Evolutionary conservation across 1,140 invertebrate genomes (phyloP), one percentile per base, ranked within the genome.

Genomic region (Drosophila bipectinata): DNA sequence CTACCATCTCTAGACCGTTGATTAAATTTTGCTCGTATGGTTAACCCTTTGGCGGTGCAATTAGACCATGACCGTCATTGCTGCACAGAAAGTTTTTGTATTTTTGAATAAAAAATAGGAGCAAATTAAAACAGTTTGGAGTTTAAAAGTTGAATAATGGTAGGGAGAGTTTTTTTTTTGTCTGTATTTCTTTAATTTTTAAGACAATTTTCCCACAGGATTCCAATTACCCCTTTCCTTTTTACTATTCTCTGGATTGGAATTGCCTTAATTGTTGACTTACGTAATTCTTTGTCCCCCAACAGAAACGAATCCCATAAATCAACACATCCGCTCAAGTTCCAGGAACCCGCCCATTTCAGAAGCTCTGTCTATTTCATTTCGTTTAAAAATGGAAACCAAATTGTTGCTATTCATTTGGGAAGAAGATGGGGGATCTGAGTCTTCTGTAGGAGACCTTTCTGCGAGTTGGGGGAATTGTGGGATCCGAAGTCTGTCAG

Each of bases 301-400:
- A 26, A 32, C 30, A 34, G 44, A 78, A 51, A 57, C 44, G 44
- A 68, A 64, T 77, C 52, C 67, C 83, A 85, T 85, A 85, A 87
- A 87, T 85, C 82, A 85, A 85, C 82, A 87, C 82, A 85, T 85
- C 82, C 82, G 82, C 83, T 87, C 48, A 55, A 87, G 68, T 85
- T 87, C 82, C 64, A 87, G 82, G 82, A 85, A 87, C 82, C 82
- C n/a, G 73, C 82, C 78, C 74, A 72, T 60, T 62, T 58, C 62
- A 60, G 49, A 64, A 51, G 47, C 55, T 52, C 58, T 66, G 71
- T 87, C 82, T 85, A 85, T 85, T 87, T 74, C 61, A 61, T 71
- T 80, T 44, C 41, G 15, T 44, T 15, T 41, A 73, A 63, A 84
- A 60, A 75, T 75, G 47, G 59, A 18, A 68, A 74, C 59, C 68